Evolutionary conservation across 2,113 vertebrate species (phyloP).

Genomic region (Takifugu flavidus): DNA sequence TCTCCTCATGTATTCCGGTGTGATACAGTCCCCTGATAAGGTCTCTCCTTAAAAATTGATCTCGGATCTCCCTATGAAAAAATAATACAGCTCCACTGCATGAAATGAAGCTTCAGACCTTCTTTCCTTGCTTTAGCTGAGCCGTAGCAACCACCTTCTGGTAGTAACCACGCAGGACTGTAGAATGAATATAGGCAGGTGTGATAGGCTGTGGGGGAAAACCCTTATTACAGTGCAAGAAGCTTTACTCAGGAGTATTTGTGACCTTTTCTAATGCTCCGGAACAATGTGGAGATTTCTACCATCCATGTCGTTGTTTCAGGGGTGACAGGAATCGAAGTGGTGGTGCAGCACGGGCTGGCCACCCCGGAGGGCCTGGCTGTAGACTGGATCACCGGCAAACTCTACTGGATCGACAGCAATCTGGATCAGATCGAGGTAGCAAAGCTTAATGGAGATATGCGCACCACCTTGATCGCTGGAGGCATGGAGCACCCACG

Average conservation of each 20-base stretch:
- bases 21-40: conserved; percentile 19
- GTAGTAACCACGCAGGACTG: no score
- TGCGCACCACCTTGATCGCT: conserved; percentile 92
- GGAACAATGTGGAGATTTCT: no score
- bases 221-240: no score
- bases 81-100: conserved; percentile 6
- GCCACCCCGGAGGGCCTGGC: conserved; percentile 96
- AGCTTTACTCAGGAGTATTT: no score
- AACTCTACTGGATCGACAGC: conserved; percentile 99
- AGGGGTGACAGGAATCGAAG: conserved; percentile 92
- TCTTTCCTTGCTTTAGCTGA: conserved; percentile 14
- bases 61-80: conserved; percentile 18
- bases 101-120: conserved; percentile 35
- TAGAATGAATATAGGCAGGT: no score
- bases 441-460: conserved; percentile 88
- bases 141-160: not conserved
- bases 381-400: conserved; percentile 96
- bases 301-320: conserved; percentile 1
- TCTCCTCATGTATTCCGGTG: conserved; percentile 14
- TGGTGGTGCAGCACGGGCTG: conserved; percentile 93
- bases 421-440: conserved; percentile 99
- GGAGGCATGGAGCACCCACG: conserved; percentile 97
- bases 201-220: no score
- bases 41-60: conserved; percentile 20
- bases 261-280: no score